Evolutionary conservation across 1,140 invertebrate genomes (phyloP), one percentile per base, ranked within the genome.

Genomic region (Drosophila oshimai): DNA sequence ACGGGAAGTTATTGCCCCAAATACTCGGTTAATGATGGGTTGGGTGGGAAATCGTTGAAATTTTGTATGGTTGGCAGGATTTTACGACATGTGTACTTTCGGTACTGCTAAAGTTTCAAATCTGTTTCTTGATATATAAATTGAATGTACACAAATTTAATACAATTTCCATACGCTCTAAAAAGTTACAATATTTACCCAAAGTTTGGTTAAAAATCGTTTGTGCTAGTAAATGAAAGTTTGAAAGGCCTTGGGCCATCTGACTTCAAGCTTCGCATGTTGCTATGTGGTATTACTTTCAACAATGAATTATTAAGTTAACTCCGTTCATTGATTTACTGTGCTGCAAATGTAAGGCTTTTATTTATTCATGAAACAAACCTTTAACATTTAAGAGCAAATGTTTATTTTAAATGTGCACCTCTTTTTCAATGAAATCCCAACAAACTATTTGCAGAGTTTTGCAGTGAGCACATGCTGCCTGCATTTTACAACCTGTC

Each of bases 361-460:
- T 61, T 12, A 62, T 46, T 61, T 24, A 62, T 64, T 13, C 20
- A 24, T 24, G 12, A 13, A 24, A 24, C 6, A 9, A n/a, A 22
- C 4, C 20, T 6, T 42, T 9, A 12, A 3, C 1, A 22, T 20
- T 39, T 20, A 20, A 7, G n/a, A 4, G 28, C 45, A 47, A 12
- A 33, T 22, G 34, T 34, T 55, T 42, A 51, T 46, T 3, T 36
- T 26, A 7, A 34, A 18, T n/a, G 17, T 6, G 31, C 22, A 36
- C 3, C 22, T 42, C 28, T 20, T 64, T 22, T 60, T 15, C n/a
- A 24, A 37, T 17, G 44, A 60, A 46, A 61, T 62, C 39, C 42
- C 20, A 26, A 6, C 9, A 55, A 65, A 75, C 81, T 81, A 57
- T 80, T 81, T 67, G 45, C 49, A 57, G 20, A 54, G 12, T 46